Conservation (phyloP, 2,113 vertebrate species). For the Urocitellus parryii region DNA sequence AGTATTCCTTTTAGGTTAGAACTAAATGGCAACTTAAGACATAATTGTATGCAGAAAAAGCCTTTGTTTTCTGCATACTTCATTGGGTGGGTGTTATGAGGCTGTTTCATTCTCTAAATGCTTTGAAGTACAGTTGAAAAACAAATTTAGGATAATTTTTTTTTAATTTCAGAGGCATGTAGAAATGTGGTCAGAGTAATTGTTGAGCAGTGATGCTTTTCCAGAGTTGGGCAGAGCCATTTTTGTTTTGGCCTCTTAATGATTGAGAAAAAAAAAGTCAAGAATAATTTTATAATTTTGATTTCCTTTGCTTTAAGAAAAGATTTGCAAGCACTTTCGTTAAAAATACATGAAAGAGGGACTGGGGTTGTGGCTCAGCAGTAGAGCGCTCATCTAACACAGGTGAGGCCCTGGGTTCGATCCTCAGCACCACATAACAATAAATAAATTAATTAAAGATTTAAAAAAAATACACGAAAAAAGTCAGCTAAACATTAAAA, state of each 20-base stretch:
- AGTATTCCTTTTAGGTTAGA: not conserved
- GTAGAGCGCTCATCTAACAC: too few relatives aligned
- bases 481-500: not conserved
- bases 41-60: conserved; percentile 29
- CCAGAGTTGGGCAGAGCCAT: not conserved
- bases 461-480: not conserved
- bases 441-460: not conserved
- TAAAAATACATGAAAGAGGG: not conserved
- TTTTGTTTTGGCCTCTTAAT: conserved; percentile 36
- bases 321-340: conserved; percentile 3
- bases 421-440: too few relatives aligned
- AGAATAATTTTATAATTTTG: conserved; percentile 37
- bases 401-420: too few relatives aligned
- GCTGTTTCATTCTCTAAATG: conserved; percentile 56
- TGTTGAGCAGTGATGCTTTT: conserved; percentile 2
- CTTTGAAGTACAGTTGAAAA: conserved; percentile 46
- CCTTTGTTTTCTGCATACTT: conserved; percentile 59
- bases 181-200: not conserved
- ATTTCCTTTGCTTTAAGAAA: conserved; percentile 34
- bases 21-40: conserved; percentile 16
- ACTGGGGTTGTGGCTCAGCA: too few relatives aligned
- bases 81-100: conserved; percentile 31
- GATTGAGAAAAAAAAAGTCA: not conserved
- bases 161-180: conserved; percentile 19
- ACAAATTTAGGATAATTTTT: conserved; percentile 10